phyloP scores from a whole-genome alignment of 2,888 invertebrate genomes.

The Conops quadrifasciatus region DNA sequence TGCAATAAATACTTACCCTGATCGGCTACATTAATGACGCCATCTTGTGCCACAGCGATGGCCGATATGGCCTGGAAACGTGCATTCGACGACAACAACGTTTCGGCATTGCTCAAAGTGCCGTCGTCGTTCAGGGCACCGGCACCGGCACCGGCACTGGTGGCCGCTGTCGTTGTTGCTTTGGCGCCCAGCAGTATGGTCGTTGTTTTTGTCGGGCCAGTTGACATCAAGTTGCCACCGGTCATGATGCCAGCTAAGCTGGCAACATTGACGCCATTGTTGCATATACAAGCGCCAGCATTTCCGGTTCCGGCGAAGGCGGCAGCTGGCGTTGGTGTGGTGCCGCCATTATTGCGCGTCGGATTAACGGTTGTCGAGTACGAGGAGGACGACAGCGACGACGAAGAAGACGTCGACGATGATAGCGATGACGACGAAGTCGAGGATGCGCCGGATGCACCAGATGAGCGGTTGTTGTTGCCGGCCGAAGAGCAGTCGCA shows the following conservation, averaged over 20 bases:
- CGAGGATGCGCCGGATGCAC: slow-evolving; percentile 43
- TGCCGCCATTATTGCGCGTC: slow-evolving; percentile 58
- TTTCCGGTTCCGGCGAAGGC: slow-evolving; percentile 46
- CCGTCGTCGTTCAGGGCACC: slow-evolving; percentile 61
- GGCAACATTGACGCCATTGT: slow-evolving; percentile 46
- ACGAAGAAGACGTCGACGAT: slow-evolving; percentile 41
- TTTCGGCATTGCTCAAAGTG: slow-evolving; percentile 78
- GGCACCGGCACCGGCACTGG: slow-evolving; percentile 47
- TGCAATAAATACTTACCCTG: slow-evolving; percentile 71
- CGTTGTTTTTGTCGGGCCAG: slow-evolving; percentile 63
- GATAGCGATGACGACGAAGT: slow-evolving; percentile 45
- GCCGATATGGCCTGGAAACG: slow-evolving; percentile 89
- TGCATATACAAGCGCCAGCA: slow-evolving; percentile 48
- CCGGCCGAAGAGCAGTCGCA: slow-evolving; percentile 62
- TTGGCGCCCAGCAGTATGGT: slow-evolving; percentile 62
- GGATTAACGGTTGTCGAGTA: slow-evolving; percentile 61
- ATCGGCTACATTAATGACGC: slow-evolving; percentile 95
- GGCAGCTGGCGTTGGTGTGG: slow-evolving; percentile 57
- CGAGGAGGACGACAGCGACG: slow-evolving; percentile 45
- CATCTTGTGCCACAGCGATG: slow-evolving; percentile 92
- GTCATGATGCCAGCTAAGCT: slow-evolving; percentile 57
- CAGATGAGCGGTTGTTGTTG: slow-evolving; percentile 55
- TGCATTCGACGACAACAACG: slow-evolving; percentile 87
- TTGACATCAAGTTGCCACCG: slow-evolving; percentile 62
- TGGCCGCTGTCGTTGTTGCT: slow-evolving; percentile 53